These are phyloP conservation scores for Automeris io DNA, from an alignment of 2,888 invertebrate genomes.

Conservation along the genomic window DNA sequence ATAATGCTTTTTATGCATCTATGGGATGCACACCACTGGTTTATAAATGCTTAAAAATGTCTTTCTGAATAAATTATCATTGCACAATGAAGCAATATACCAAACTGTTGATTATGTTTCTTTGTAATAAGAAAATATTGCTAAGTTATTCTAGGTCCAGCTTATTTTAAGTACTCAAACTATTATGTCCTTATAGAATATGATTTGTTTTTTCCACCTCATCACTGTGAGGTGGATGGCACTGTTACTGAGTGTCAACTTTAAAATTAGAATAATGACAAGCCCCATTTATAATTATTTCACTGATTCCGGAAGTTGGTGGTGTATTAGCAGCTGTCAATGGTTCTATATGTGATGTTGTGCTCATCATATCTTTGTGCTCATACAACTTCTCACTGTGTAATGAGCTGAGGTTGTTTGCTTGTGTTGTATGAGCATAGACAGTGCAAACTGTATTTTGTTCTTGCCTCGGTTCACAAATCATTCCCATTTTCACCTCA, in stretches of 20 bases:
- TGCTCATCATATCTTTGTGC: constrained; percentile 47
- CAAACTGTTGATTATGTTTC: too few relatives aligned
- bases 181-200: constrained; percentile 29
- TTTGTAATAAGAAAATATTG: neutral
- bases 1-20: too few relatives aligned
- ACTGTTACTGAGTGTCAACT: constrained; percentile 63
- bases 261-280: constrained; percentile 67
- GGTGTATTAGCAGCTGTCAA: constrained; percentile 40
- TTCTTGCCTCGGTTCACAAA: constrained; percentile 51
- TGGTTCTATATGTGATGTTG: constrained; percentile 50
- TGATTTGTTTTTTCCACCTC: constrained; percentile 53
- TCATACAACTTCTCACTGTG: constrained; percentile 50
- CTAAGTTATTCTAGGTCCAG: neutral
- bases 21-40: too few relatives aligned
- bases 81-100: neutral
- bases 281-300: constrained; percentile 58
- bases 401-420: constrained; percentile 31
- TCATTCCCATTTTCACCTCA: constrained; percentile 78
- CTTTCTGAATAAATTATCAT: too few relatives aligned
- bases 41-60: too few relatives aligned
- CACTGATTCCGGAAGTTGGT: constrained; percentile 53
- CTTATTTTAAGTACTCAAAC: neutral
- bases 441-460: constrained; percentile 39
- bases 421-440: constrained; percentile 32
- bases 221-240: constrained; percentile 53